Evolutionary conservation across 2,113 vertebrate genomes (phyloP), one percentile per base, ranked within the genome.

Genomic region (Cottus gobio): DNA sequence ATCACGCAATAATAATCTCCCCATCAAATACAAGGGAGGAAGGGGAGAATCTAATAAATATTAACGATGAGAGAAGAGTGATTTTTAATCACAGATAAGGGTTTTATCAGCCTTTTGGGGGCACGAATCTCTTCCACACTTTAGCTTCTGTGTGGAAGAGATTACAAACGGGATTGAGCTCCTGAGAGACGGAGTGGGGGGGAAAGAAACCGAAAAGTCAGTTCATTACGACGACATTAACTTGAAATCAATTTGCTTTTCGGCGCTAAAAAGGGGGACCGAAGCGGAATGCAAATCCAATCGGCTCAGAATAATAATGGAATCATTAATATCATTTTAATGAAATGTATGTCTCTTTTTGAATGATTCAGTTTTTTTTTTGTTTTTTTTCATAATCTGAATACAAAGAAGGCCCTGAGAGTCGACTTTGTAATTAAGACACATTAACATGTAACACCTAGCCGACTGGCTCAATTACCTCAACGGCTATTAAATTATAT

Each of bases 41-140:
- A 12, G 34, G 6, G 2, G 37, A 4, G 1, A 74, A 80, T 80
- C 60, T 84, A 87, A 89, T 87, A 77, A 87, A 81, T 75, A 87
- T 89, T 86, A 86, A 92, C 10, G 62, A 86, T 73, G 85, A 85
- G 76, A 83, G 73, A 67, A 30, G 78, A 85, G 84, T 71, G 74
- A 79, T 81, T 84, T 85, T 85, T 89, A 91, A 91, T 90, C 89
- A 92, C 89, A 87, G 86, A 90, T 89, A 83, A 89, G 85, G 74
- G 84, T 87, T 83, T 90, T 84, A 90, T 92, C 87, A 71, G 86
- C 77, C 68, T 80, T 89, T 79, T 36, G 71, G 70, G 87, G 73
- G 30, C 54, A 77, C 83, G 39, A 82, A 85, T 90, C 80, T 86
- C 28, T 75, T 83, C 77, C 77, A 56, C 77, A 68, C 80, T 87